Evolutionary conservation across 2,113 vertebrate species (phyloP).

Genomic region (Calypte anna): DNA sequence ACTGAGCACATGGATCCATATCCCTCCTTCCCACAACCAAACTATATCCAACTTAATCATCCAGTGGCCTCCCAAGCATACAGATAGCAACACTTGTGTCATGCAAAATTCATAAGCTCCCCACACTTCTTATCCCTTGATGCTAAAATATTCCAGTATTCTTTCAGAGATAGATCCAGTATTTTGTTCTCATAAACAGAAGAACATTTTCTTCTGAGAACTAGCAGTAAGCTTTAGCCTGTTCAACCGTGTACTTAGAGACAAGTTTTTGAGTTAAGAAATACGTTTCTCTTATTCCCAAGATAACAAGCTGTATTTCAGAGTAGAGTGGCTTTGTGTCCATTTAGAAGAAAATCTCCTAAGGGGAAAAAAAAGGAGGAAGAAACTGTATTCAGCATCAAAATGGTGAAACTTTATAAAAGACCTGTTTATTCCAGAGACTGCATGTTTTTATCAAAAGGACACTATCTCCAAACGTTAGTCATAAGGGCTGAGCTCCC

Average conservation of each 20-base stretch:
- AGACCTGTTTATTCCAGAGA: slow-evolving; percentile 62
- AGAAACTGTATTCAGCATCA: slow-evolving; percentile 59
- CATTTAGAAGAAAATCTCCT: slow-evolving; percentile 69
- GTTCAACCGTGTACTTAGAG: slow-evolving; percentile 48
- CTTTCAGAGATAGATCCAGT: slow-evolving; percentile 26
- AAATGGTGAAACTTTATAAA: slow-evolving; percentile 66
- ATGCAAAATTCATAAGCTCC: slow-evolving; percentile 58
- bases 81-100: neutral
- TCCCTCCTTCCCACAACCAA: neutral
- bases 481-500: neutral
- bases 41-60: slow-evolving; percentile 28
- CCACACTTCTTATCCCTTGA: slow-evolving; percentile 45
- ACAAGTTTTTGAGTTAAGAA: slow-evolving; percentile 59
- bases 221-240: slow-evolving; percentile 20
- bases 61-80: slow-evolving; percentile 34
- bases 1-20: neutral
- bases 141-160: slow-evolving; percentile 44
- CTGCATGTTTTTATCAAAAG: slow-evolving; percentile 46
- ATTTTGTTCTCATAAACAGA: slow-evolving; percentile 38
- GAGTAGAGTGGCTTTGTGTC: slow-evolving; percentile 63
- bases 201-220: slow-evolving; percentile 39
- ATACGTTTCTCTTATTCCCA: slow-evolving; percentile 54
- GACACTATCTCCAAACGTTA: slow-evolving; percentile 22
- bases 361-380: slow-evolving; percentile 48
- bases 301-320: slow-evolving; percentile 64